phyloP scores from a whole-genome alignment of 1,140 invertebrate genomes.

The Melanaphis sacchari region DNA sequence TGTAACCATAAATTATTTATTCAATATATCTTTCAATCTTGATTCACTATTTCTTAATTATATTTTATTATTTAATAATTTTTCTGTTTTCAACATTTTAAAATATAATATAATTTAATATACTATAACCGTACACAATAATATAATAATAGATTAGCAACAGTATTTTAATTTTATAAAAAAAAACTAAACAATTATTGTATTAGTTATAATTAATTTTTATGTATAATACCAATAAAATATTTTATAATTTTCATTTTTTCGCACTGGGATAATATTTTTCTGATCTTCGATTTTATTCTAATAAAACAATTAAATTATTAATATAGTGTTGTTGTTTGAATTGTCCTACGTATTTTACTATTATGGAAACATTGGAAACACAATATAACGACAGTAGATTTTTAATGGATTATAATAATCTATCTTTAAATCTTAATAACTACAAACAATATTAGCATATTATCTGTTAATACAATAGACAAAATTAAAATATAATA shows the following conservation, averaged over 20 bases:
- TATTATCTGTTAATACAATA: too few species aligned
- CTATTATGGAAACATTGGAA: neutral
- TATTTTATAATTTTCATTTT: neutral
- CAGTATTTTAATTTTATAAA: neutral
- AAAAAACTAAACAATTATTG: neutral
- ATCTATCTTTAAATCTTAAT: too few species aligned
- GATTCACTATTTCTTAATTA: neutral
- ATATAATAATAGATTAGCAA: neutral
- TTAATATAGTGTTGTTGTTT: neutral
- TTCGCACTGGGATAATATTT: neutral
- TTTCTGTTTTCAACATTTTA: neutral
- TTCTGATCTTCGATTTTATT: neutral
- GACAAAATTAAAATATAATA: too few species aligned
- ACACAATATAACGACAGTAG: too few species aligned
- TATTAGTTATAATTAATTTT: too few species aligned
- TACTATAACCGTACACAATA: neutral
- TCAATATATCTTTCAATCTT: neutral
- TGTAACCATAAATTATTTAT: neutral
- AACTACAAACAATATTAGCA: too few species aligned
- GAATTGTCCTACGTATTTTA: neutral
- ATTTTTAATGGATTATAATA: too few species aligned
- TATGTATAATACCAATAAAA: neutral
- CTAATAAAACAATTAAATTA: neutral
- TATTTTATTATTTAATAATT: neutral
- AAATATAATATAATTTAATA: too few species aligned